Base-by-base conservation (phyloP, 2,113 vertebrate species). In the Sarotherodon lohbergeri region DNA sequence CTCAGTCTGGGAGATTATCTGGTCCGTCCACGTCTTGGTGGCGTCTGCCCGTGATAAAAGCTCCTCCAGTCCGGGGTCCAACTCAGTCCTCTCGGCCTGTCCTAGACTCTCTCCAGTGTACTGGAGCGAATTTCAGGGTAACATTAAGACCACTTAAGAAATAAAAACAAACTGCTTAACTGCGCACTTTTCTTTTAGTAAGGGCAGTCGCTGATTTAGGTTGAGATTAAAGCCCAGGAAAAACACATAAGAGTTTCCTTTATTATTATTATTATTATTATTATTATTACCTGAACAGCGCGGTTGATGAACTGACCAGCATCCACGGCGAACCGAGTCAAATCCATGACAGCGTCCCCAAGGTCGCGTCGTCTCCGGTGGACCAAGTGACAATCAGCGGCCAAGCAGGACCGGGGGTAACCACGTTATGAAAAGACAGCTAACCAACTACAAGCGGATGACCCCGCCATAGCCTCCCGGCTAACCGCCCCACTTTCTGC, bases 61-160 rank as follows among this genome's bases (percentile, higher is more conserved):
- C 91, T 97, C 98, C 95, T 98, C 98, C 88, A 99, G 93, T 82
- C 97, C 97, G 87, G 97, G 96, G 87, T 99, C 97, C 92, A 99
- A 92, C 93, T 98, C 97, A 5, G 99, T 99, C 95, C 97, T 98
- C 86, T 98, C 98, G 34, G 97, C 97, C 92, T 98, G 97, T 50
- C 99, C 99, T 81, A 99, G 95, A 86, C 97, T 98, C 96, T 99
- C 99, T 95, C 97, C 99, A 0, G 99, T 99, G 94, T 98, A 99
- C 99, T 99, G 50, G 4, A 88, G 43, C 3, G 10, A 9, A 63
- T 32, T 2, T 54, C n/a, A 71, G 1, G 22, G 36, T 2, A 43
- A 55, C 19, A 86, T 66, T 55, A 22, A 41, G 22, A 48, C 13
- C 41, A 16, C 22, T 14, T 9, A n/a, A 24, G 12, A 24, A 10